Base-by-base conservation (phyloP, 2,888 invertebrate species). In the Drosophila multiciliata region DNA sequence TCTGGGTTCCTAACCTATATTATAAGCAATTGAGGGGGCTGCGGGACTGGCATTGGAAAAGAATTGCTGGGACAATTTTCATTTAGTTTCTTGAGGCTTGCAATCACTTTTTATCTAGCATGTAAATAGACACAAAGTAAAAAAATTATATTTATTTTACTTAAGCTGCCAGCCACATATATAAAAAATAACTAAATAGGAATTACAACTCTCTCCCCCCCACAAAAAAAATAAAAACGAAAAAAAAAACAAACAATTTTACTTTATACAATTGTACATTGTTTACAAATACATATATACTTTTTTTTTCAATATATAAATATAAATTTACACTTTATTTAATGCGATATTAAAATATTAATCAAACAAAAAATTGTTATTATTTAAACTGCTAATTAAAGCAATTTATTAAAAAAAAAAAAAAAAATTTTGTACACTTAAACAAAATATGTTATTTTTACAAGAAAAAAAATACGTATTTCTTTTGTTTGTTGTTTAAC, bases 321-420 rank as follows among this genome's bases (percentile, higher is more conserved):
- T 36, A 70, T 36, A 62, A 29, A 36, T 40, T 59, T 53, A 64
- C 45, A 73, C 50, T 69, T 60, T 63, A 66, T 69, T 57, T 66
- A 75, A 79, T 70, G 52, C 75, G 77, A 78, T 77, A 77, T 77
- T 77, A 74, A 75, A 69, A 76, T 64, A 79, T 67, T 63, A 35
- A 60, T 50, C 45, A 40, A 66, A 58, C 57, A 55, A 55, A 67
- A 60, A 66, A 62, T 66, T 66, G 73, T 69, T 73, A 75, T 64
- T 66, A 78, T 62, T 45, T 72, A 66, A 62, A 59, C 67, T 71
- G 53, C 71, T 71, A 72, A 67, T 57, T 58, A 58, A 65, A 66
- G 63, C 64, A 65, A 73, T 53, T 67, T 65, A 49, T 59, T 52
- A 17, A 74, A 72, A 66, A 58, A 53, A 54, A 63, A 38, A 2